Percentiles rank a stretch among this genome's conserved stretches.
These are phyloP conservation scores for Phalacrocorax aristotelis DNA, from an alignment of 2,113 vertebrate species.

Conservation along the genomic window DNA sequence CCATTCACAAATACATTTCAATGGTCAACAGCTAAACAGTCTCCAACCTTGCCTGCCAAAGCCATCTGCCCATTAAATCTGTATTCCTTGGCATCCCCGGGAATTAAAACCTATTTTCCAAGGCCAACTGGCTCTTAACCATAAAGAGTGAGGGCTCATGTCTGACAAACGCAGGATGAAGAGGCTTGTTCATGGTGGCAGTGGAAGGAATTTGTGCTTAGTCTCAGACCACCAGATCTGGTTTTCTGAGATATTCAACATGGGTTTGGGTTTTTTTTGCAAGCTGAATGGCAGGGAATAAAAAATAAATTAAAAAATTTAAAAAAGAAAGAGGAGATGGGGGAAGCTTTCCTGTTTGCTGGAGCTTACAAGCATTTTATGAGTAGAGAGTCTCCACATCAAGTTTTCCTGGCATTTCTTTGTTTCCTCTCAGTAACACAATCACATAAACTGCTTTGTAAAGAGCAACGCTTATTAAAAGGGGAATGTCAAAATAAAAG, in stretches of 20 bases:
- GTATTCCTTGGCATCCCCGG: slow-evolving; percentile 47
- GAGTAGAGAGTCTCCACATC: slow-evolving; percentile 34
- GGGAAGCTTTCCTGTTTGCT: background rate
- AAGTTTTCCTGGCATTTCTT: slow-evolving; percentile 52
- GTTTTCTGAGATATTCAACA: background rate
- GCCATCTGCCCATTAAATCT: slow-evolving; percentile 15
- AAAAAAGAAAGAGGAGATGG: background rate
- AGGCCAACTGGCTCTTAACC: slow-evolving; percentile 64
- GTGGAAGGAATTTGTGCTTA: background rate
- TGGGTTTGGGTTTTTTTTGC: background rate
- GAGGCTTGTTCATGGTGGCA: background rate
- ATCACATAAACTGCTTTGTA: background rate
- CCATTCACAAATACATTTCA: slow-evolving; percentile 65
- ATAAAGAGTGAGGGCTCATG: slow-evolving; percentile 31
- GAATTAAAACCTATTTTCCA: background rate
- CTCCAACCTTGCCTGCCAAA: slow-evolving; percentile 28
- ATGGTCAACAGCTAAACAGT: background rate
- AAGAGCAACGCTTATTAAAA: background rate
- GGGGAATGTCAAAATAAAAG: slow-evolving; percentile 59
- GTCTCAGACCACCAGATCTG: background rate
- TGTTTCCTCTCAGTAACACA: slow-evolving; percentile 54
- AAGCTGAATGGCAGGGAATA: background rate
- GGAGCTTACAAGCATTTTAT: background rate
- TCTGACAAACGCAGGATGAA: background rate
- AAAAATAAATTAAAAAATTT: background rate